Conservation (phyloP, 2,113 vertebrate genomes). For the Aix galericulata region DNA sequence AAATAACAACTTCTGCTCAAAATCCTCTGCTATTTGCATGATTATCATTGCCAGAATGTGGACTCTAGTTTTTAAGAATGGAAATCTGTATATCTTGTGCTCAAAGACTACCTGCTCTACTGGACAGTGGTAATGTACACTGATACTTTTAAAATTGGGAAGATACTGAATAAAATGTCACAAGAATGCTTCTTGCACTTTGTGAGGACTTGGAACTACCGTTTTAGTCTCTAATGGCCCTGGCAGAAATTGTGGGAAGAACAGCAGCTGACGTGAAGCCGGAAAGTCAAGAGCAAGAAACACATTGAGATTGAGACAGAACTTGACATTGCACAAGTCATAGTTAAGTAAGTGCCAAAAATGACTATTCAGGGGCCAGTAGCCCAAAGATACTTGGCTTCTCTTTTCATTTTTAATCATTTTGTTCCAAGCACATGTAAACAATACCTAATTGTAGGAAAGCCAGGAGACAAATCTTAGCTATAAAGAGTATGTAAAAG, state of each 20-base stretch:
- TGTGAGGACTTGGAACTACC: conserved; percentile 47
- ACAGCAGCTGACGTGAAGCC: not conserved
- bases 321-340: conserved; percentile 30
- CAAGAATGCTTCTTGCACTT: conserved; percentile 12
- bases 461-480: conserved; percentile 7
- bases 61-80: not conserved
- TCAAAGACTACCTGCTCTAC: not conserved
- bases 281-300: not conserved
- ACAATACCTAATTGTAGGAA: conserved; percentile 38
- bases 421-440: not conserved
- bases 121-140: not conserved
- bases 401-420: not conserved
- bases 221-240: not conserved
- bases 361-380: not conserved
- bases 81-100: not conserved
- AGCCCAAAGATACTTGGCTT: conserved; percentile 35
- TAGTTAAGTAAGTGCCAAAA: not conserved
- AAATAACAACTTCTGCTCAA: not conserved
- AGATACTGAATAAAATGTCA: conserved; percentile 1
- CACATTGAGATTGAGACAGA: not conserved
- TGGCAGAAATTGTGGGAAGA: conserved; percentile 35
- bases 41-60: not conserved
- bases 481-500: conserved; percentile 35
- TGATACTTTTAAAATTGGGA: not conserved
- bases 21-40: not conserved